Percentiles rank a stretch among this genome's conserved stretches.
Conservation (phyloP, 2,888 invertebrate species). For the Lithophane semibrunnea region DNA sequence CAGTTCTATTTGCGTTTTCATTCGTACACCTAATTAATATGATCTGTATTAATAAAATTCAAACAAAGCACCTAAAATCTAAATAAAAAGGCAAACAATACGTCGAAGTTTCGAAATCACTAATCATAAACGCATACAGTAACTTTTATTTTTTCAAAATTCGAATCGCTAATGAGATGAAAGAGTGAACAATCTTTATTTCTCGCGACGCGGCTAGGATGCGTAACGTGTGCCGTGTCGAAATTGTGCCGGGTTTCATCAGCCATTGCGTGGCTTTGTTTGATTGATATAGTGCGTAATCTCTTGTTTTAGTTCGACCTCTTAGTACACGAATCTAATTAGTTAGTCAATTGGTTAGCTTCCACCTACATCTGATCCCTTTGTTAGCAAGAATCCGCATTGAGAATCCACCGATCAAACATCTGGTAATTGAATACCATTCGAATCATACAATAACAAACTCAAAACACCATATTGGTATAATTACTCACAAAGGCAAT, state of each 20-base stretch:
- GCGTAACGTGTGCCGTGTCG: conserved; percentile 81
- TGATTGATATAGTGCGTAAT: conserved; percentile 88
- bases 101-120: conserved; percentile 16
- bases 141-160: conserved; percentile 27
- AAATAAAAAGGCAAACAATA: conserved; percentile 17
- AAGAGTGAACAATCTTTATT: conserved; percentile 41
- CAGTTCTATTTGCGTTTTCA: conserved; percentile 10
- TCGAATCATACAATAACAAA: conserved; percentile 8
- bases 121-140: not conserved
- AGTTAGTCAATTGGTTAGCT: conserved; percentile 65
- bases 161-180: conserved; percentile 22
- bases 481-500: conserved; percentile 54
- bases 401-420: conserved; percentile 13
- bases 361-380: conserved; percentile 23
- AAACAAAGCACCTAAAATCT: conserved; percentile 9
- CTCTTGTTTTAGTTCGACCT: conserved; percentile 81
- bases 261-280: conserved; percentile 83
- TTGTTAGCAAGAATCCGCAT: conserved; percentile 25
- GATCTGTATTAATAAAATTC: conserved; percentile 5
- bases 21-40: not conserved
- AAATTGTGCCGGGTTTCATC: conserved; percentile 84
- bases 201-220: conserved; percentile 74
- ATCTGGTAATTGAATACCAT: not conserved
- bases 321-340: conserved; percentile 70
- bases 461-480: conserved; percentile 24